phyloP scores from a whole-genome alignment of 2,888 invertebrate species.

The Sepioteuthis lessoniana region DNA sequence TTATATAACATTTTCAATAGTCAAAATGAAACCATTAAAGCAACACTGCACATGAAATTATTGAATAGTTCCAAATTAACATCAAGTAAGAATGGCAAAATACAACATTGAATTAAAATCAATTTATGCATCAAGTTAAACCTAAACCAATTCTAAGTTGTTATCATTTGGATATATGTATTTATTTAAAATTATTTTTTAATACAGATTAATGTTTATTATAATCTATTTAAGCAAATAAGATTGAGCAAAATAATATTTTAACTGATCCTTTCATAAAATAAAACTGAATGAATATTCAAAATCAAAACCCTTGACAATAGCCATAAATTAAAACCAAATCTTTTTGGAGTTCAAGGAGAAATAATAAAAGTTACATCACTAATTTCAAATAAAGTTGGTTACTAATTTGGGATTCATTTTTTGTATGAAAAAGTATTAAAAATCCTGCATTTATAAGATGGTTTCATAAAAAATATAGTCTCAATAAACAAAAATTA shows the following conservation, averaged over 20 bases:
- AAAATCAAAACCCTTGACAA: neutral
- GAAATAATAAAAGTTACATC: too few species aligned
- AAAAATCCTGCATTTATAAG: neutral
- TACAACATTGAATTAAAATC: neutral
- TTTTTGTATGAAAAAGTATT: neutral
- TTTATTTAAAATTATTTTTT: neutral
- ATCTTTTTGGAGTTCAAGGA: too few species aligned
- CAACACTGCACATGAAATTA: neutral
- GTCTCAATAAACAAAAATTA: neutral
- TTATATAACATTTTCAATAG: neutral
- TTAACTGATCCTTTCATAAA: too few species aligned
- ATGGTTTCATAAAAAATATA: neutral
- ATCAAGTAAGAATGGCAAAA: neutral
- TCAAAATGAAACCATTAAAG: neutral
- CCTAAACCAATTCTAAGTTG: neutral
- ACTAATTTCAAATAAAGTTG: neutral
- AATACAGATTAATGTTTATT: neutral
- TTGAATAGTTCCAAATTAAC: neutral
- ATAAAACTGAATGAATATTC: neutral
- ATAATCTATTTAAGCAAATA: too few species aligned
- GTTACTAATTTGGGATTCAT: neutral
- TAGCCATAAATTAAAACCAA: neutral
- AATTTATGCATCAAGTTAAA: neutral
- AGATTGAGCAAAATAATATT: too few species aligned
- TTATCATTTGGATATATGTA: neutral